Conservation (phyloP, 2,113 vertebrate species). For the Galeopterus variegatus region DNA sequence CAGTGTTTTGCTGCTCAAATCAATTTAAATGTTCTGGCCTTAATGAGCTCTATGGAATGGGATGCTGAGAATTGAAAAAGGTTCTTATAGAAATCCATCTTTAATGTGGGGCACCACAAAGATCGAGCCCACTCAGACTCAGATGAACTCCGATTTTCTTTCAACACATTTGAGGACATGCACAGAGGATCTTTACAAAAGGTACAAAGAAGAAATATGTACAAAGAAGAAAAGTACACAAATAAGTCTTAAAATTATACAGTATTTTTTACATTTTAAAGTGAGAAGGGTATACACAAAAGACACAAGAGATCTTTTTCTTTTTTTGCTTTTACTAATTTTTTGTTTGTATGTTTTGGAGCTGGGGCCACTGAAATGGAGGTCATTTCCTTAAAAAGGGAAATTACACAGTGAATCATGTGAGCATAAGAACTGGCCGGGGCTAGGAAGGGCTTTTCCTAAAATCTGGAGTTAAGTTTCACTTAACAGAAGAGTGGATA, state of each 20-base stretch:
- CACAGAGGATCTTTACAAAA: background rate
- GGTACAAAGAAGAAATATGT: background rate
- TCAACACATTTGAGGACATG: background rate
- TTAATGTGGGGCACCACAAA: accelerated
- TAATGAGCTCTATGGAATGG: background rate
- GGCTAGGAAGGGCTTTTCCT: background rate
- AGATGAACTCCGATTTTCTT: background rate
- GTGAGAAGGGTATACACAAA: background rate
- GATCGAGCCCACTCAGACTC: background rate
- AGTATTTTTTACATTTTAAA: constrained; percentile 4
- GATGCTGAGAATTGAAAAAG: background rate
- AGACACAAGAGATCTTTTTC: background rate
- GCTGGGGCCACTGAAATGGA: background rate
- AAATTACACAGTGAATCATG: background rate
- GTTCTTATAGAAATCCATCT: background rate
- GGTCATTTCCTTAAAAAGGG: background rate
- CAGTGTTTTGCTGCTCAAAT: background rate
- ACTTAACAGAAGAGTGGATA: background rate
- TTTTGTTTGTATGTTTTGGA: background rate
- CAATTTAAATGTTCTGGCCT: background rate
- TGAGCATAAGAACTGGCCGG: background rate
- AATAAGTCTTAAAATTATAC: background rate
- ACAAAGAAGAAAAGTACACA: background rate
- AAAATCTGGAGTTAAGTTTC: background rate
- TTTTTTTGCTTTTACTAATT: background rate